Evolutionary conservation across 1,140 invertebrate species (phyloP).

Genomic region (Littorina saxatilis): DNA sequence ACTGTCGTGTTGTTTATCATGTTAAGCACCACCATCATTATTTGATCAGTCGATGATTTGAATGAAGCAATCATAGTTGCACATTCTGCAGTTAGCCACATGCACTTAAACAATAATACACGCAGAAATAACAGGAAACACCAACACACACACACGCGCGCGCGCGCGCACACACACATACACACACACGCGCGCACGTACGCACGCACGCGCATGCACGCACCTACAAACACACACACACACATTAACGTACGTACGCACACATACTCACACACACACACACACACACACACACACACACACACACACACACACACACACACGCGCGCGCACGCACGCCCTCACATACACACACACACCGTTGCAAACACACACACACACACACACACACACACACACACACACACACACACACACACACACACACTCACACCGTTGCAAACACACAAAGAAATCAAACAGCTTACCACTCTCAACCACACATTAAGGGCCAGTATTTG

Average conservation of each 20-base stretch:
- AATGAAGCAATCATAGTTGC: too few relatives aligned
- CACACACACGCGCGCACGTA: slow-evolving; percentile 10
- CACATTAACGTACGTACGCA: not conserved
- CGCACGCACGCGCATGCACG: slow-evolving; percentile 2
- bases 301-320: slow-evolving; percentile 5
- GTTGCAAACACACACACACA: not conserved
- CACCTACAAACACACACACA: not conserved
- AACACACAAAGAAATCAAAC: not conserved
- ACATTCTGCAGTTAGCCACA: too few relatives aligned
- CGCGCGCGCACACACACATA: slow-evolving; percentile 10
- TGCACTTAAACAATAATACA: too few relatives aligned
- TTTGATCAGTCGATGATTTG: too few relatives aligned
- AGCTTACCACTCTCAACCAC: not conserved
- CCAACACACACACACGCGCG: not conserved
- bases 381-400: slow-evolving; percentile 25
- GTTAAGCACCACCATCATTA: too few relatives aligned
- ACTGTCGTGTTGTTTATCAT: too few relatives aligned
- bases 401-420: slow-evolving; percentile 4
- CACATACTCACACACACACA: slow-evolving; percentile 12
- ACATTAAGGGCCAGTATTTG: too few relatives aligned
- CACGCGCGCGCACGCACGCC: not conserved
- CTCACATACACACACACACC: not conserved
- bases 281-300: not conserved
- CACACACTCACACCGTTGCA: not conserved
- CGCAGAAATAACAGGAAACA: not conserved